phyloP scores from a whole-genome alignment of 1,140 invertebrate species.

The Ditylenchus dipsaci region DNA sequence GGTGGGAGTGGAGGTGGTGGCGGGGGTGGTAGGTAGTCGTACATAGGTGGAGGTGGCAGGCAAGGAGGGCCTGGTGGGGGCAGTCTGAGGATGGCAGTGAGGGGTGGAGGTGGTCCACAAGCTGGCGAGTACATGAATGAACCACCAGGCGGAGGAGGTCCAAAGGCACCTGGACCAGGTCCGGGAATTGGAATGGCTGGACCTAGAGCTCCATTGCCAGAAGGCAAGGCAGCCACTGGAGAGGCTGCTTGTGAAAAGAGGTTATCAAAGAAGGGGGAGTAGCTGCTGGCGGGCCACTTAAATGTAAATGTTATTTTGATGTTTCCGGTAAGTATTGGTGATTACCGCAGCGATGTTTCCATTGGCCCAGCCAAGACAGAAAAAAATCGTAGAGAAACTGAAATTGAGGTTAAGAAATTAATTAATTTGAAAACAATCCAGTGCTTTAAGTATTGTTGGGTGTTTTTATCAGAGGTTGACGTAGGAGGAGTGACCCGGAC shows the following conservation, averaged over 20 bases:
- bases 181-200: slow-evolving; percentile 8
- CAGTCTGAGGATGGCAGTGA: slow-evolving; percentile 14
- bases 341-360: background rate
- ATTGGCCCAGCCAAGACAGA: background rate
- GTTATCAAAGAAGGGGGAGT: slow-evolving; percentile 16
- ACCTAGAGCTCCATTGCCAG: slow-evolving; percentile 3
- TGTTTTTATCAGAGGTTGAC: too few species aligned
- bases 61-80: background rate
- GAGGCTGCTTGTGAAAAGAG: slow-evolving; percentile 3
- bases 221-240: slow-evolving; percentile 9
- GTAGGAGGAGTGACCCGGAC: too few species aligned
- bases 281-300: slow-evolving; percentile 18
- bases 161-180: background rate
- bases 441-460: too few species aligned
- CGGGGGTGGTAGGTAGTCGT: slow-evolving; percentile 2
- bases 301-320: background rate
- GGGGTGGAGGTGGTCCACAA: slow-evolving; percentile 7
- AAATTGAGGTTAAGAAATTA: background rate
- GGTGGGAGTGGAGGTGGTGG: slow-evolving; percentile 12
- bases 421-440: too few species aligned
- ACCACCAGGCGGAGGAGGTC: background rate
- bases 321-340: too few species aligned
- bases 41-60: background rate
- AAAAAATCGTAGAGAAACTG: background rate
- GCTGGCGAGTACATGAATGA: background rate